Percentiles rank a stretch among this genome's conserved stretches.
Conservation (phyloP, 2,113 vertebrate genomes). For the Lophura nycthemera region DNA sequence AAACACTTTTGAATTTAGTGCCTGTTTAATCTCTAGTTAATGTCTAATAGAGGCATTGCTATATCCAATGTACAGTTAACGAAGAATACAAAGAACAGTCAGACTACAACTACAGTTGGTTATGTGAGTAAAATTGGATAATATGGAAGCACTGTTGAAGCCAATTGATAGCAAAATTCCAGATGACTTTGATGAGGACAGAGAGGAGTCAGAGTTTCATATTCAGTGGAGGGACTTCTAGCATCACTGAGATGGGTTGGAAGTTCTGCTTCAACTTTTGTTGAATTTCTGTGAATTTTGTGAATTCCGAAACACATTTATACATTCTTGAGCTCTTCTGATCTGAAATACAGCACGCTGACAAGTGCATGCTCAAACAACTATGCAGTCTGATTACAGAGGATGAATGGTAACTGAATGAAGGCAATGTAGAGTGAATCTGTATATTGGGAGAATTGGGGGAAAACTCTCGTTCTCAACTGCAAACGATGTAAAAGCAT, state of each 20-base stretch:
- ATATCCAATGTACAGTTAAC: neutral
- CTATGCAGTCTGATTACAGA: neutral
- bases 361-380: neutral
- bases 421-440: neutral
- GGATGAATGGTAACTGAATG: neutral
- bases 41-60: neutral
- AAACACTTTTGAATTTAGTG: neutral
- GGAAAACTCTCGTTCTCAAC: neutral
- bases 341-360: neutral
- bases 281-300: neutral
- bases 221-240: neutral
- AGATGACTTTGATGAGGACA: neutral
- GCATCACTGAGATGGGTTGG: neutral
- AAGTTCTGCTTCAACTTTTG: neutral
- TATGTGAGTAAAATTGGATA: neutral
- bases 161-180: neutral
- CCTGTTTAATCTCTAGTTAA: neutral
- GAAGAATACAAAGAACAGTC: neutral
- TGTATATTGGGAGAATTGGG: neutral
- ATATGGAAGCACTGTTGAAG: neutral
- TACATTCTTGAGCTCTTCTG: neutral
- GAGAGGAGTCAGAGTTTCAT: neutral
- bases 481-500: neutral
- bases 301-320: neutral
- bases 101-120: neutral